Conservation (phyloP, 2,797 vertebrate genomes). For the Ficedula albicollis region DNA sequence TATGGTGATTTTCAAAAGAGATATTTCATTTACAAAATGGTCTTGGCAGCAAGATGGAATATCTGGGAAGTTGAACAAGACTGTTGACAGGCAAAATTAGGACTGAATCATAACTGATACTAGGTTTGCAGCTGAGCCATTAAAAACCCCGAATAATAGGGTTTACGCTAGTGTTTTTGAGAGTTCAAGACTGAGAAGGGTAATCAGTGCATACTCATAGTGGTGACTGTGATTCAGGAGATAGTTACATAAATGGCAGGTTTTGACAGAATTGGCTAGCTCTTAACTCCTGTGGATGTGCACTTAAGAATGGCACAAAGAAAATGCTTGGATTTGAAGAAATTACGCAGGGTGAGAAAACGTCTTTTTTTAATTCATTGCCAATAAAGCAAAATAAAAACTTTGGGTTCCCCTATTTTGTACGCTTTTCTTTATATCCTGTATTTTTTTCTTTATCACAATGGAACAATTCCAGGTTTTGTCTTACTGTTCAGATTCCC, state of each 20-base stretch:
- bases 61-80: constrained; percentile 71
- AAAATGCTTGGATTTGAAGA: neutral
- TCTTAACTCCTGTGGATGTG: neutral
- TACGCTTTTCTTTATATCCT: neutral
- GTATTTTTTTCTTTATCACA: neutral
- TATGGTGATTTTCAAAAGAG: constrained; percentile 80
- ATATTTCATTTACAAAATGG: constrained; percentile 77
- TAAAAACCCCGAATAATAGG: constrained; percentile 56
- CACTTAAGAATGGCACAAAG: neutral
- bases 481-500: neutral
- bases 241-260: neutral
- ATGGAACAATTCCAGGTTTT: neutral
- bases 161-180: neutral
- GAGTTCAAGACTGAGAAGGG: neutral
- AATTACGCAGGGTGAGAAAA: neutral
- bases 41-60: constrained; percentile 74
- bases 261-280: neutral
- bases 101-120: constrained; percentile 68
- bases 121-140: constrained; percentile 59
- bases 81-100: constrained; percentile 77
- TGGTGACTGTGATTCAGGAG: neutral
- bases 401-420: neutral
- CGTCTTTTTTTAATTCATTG: neutral
- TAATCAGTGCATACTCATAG: neutral
- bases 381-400: neutral